A percentile compares a stretch with the other conserved stretches of the same genome.
phyloP scores from a whole-genome alignment of 92 coral and sea anemone genomes.

The Desmophyllum pertusum region DNA sequence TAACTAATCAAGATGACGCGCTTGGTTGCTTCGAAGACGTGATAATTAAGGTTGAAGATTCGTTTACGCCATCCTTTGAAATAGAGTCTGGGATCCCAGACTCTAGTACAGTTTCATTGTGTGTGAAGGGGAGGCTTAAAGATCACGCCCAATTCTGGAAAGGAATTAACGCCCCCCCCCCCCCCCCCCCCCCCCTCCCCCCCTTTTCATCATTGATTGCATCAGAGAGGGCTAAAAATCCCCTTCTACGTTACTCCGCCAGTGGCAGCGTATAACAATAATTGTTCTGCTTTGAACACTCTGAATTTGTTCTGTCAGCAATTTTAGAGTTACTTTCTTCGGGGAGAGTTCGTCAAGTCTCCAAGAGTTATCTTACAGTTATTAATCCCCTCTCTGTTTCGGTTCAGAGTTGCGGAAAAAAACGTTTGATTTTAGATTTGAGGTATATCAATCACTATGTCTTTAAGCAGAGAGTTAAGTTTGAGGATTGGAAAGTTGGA shows the following conservation, averaged over 20 bases:
- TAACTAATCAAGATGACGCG: conserved; percentile 11
- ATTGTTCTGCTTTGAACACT: conserved; percentile 39
- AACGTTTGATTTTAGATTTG: too few relatives aligned
- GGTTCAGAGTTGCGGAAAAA: too few relatives aligned
- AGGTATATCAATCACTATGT: too few relatives aligned
- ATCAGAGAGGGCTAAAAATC: conserved; percentile 35
- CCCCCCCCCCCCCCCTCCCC: too few relatives aligned
- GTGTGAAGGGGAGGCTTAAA: conserved; percentile 52
- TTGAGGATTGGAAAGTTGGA: conserved; percentile 27
- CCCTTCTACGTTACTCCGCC: conserved; percentile 46
- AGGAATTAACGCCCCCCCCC: conserved; percentile 23
- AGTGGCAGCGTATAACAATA: conserved; percentile 16
- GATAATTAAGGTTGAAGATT: conserved; percentile 8
- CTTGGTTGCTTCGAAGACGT: conserved; percentile 19
- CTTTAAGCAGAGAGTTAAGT: not conserved
- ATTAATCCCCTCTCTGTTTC: conserved; percentile 51
- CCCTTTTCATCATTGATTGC: conserved; percentile 35
- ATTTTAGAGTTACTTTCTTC: too few relatives aligned
- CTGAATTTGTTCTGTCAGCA: conserved; percentile 43
- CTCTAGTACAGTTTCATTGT: not conserved
- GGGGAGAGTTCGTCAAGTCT: too few relatives aligned
- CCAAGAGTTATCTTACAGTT: conserved; percentile 16
- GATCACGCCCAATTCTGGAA: conserved; percentile 41
- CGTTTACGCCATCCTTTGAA: conserved; percentile 5
- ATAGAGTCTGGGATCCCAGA: not conserved